Evolutionary conservation across 2,888 invertebrate species (phyloP), one percentile per base, ranked within the genome.

Genomic region (Meloe dianella): DNA sequence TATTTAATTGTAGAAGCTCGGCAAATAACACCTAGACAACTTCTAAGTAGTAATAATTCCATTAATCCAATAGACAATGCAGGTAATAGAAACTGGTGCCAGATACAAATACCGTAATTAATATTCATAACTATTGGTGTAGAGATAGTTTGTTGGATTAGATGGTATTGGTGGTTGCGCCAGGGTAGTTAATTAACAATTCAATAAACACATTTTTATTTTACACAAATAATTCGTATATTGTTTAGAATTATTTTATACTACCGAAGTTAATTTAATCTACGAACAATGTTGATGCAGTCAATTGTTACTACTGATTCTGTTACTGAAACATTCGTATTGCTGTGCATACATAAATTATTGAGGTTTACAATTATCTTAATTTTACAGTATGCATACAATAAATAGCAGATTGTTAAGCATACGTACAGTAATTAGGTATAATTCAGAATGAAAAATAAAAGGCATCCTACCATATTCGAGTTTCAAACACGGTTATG

Each of bases 1-100:
- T 54, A 54, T 24, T 54, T 24, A 54, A 24, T 54, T 12, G 54
- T 3, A 54, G 24, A 54, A 24, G 14, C 14, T 24, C 24, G 14
- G 24, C 14, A 24, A 24, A 54, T 54, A 14, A 24, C 54, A 24
- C 24, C 47, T 54, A 54, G 54, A 54, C 54, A 54, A 54, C 24
- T 54, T 54, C 54, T 24, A 54, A 54, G 54, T 54, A 8, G 24
- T 24, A 24, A 54, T 54, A 54, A 54, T 54, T 54, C 54, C 54
- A 24, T 12, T 54, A 24, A 54, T 22, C 22, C 54, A 54, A 54
- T 54, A 24, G 12, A 54, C 24, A 54, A 54, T 54, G 14, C 24
- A 54, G 12, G 24, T 54, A 54, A 54, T 54, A 54, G 54, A 54
- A 54, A 54, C 54, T 24, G 24, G 54, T 54, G 54, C 24, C 54